Conservation (phyloP, 2,113 vertebrate species). For the Onychorhynchus coronatus region DNA sequence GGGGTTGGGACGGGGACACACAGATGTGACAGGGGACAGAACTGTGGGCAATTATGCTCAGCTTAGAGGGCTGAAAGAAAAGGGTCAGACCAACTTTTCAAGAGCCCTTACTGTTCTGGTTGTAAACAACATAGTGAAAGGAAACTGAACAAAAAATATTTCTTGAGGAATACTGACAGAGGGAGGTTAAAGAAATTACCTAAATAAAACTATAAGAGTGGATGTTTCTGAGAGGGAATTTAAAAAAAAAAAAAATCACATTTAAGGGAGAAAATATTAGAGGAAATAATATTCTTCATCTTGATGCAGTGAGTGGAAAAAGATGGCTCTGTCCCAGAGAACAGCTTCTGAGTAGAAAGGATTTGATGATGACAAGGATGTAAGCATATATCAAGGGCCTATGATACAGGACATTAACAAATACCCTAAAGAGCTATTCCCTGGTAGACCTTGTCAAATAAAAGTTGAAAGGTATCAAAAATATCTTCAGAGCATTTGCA, state of each 20-base stretch:
- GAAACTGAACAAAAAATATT: background rate
- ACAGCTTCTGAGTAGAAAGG: background rate
- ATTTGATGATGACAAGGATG: background rate
- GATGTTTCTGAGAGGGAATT: background rate
- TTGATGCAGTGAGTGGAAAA: background rate
- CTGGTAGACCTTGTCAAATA: background rate
- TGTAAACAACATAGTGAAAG: background rate
- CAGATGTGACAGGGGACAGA: background rate
- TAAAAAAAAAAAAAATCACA: background rate
- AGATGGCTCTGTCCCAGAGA: background rate
- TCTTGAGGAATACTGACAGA: background rate
- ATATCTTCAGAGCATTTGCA: background rate
- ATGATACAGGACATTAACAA: background rate
- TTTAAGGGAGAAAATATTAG: background rate
- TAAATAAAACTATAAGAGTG: background rate
- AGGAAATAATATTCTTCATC: background rate
- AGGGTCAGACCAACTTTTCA: background rate
- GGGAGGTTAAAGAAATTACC: background rate
- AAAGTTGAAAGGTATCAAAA: background rate
- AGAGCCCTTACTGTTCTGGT: background rate
- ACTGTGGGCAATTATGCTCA: background rate
- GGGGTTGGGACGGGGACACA: background rate
- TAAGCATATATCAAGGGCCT: background rate
- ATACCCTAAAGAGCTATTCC: background rate
- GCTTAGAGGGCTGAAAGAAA: background rate